Evolutionary conservation across 2,888 invertebrate genomes (phyloP), one percentile per base, ranked within the genome.

Genomic region (Callimorpha dominula): DNA sequence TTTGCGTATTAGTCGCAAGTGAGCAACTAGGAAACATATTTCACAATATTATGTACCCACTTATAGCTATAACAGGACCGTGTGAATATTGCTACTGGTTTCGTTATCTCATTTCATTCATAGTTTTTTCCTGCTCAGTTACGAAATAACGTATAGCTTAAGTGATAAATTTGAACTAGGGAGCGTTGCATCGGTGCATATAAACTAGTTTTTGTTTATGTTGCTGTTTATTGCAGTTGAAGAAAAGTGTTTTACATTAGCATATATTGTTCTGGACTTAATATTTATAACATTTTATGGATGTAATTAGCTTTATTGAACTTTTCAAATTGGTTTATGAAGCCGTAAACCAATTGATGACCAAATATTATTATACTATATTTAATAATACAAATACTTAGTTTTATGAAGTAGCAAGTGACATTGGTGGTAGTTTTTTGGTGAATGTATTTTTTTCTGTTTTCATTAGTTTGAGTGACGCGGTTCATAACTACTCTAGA

Each of bases 1-100:
- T 67, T 20, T n/a, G 66, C 69, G 65, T 50, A 68, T 70, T 71
- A 63, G 60, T 75, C 20, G 62, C 70, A 66, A 75, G 68, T 77
- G 70, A 62, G 65, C 72, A 49, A 73, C 68, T 78, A 65, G 68
- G 54, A 64, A 74, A 64, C 70, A 75, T 76, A 80, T 83, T 84
- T 81, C 81, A 71, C 80, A 83, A 83, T 69, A 65, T 76, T 81
- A 82, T 74, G 78, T 75, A 78, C 74, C 68, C 65, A 62, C 67
- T 76, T 81, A 68, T 20, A 60, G 42, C 7, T 54, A 79, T 60
- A 71, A 71, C 64, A 72, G 74, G 74, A 81, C 78, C 83, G 83
- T 84, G 83, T 74, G 84, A 84, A 84, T 78, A 64, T 80, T 52
- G 57, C 70, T 60, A 70, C 70, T 77, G 65, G 70, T 77, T 84